Evolutionary conservation across 2,888 invertebrate genomes (phyloP).

Genomic region (Caenorhabditis virilis): DNA sequence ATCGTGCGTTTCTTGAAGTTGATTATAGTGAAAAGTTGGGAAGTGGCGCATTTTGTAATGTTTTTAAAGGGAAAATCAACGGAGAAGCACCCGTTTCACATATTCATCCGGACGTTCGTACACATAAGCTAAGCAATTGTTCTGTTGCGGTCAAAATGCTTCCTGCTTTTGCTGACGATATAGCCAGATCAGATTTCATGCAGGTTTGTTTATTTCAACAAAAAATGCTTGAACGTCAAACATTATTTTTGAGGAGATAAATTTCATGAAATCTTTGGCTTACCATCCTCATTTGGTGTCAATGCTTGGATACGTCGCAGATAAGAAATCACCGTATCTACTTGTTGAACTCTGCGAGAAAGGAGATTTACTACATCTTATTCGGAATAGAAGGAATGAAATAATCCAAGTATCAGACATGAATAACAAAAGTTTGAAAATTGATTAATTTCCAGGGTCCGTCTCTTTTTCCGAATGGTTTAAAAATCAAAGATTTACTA

Average conservation of each 20-base stretch:
- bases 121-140: constrained; percentile 45
- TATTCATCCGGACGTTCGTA: constrained; percentile 46
- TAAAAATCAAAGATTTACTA: constrained; percentile 57
- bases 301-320: constrained; percentile 60
- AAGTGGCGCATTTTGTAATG: constrained; percentile 62
- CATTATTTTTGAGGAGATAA: constrained; percentile 53
- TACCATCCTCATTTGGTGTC: constrained; percentile 63
- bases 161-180: constrained; percentile 62
- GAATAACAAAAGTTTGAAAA: constrained; percentile 4
- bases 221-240: background rate
- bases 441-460: constrained; percentile 21
- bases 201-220: constrained; percentile 41
- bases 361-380: constrained; percentile 60
- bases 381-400: constrained; percentile 46
- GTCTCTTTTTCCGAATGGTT: constrained; percentile 28
- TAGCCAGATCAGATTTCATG: constrained; percentile 58
- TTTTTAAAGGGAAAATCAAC: constrained; percentile 56
- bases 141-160: constrained; percentile 62
- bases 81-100: constrained; percentile 55
- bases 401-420: constrained; percentile 31
- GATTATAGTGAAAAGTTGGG: constrained; percentile 61
- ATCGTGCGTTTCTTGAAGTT: constrained; percentile 45
- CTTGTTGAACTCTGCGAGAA: constrained; percentile 59
- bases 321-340: constrained; percentile 53
- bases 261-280: constrained; percentile 63